Base-by-base conservation (phyloP, 2,797 vertebrate species). In the Neosalanx taihuensis region DNA sequence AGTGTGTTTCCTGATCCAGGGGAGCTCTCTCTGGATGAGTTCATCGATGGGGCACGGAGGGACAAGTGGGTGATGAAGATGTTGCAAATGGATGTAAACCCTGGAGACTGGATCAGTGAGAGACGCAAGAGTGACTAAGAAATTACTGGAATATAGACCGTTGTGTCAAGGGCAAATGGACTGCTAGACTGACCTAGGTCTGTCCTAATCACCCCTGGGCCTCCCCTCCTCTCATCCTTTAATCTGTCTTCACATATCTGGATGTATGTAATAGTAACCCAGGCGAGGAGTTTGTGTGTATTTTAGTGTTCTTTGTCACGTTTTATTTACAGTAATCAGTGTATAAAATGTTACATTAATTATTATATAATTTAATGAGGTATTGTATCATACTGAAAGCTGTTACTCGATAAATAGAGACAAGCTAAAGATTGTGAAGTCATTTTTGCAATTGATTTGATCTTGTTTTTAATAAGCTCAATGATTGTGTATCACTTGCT, bases 31-130 rank as follows among this genome's bases (percentile, higher is more conserved):
- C 88, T 99, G 81, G 94, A 94, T 0, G 96, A 98, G 85, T 98
- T 98, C 83, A 87, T 96, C 0, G 95, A 97, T 2, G 97, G 96
- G 1, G 96, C 96, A 37, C 92, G 93, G 58, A 93, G 92, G 20
- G 97, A 99, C 89, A 95, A 95, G 84, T 98, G 97, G 97, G 96
- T 98, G 87, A 96, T 98, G 97, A 97, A 96, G 91, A 98, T 98
- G 97, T 79, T 98, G 72, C 96, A 98, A 84, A 94, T 98, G 94
- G 96, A 98, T 0, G 87, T 95, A 74, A 96, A 94, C 74, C 96
- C 95, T 0, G 90, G 94, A 5, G 89, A 94, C 41, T 98, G 97
- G 97, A 91, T 98, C 69, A 88, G 72, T 0, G 94, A 95, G 76
- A 93, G 91, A 67, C 86, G 92, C 60, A 94, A 83, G 75, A 94